Evolutionary conservation across 2,888 invertebrate species (phyloP), one percentile per base, ranked within the genome.

Genomic region (Harpalus rufipes): DNA sequence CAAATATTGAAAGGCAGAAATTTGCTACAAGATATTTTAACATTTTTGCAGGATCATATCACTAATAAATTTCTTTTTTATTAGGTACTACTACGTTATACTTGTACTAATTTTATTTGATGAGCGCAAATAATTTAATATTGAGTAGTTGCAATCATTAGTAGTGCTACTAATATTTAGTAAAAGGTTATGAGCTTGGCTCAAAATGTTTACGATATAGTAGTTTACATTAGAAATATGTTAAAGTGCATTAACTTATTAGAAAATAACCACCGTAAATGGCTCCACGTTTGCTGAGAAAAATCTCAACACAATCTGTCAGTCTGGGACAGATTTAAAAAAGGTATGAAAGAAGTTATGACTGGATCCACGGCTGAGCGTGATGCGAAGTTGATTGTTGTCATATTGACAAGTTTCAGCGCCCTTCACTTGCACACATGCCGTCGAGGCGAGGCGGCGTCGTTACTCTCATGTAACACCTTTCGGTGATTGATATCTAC

Each of bases 381-480:
- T 58, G 72, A 65, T 72, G 74, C 72, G 82, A 63, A 68, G 72
- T 74, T 58, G 82, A 82, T 74, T 74, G 82, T 82, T 82, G 74
- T 82, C 82, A 82, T 82, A 82, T 82, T 74, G 82, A 82, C 82
- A 82, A 61, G 72, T 82, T 68, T 81, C 51, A 81, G 81, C 44
- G 51, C 68, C 81, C 68, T 82, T 82, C 82, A 82, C 82, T 41
- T 74, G 61, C 82, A 82, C 72, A 56, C 44, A 82, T 74, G 59
- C 58, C 59, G 82, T 56, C 44, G 72, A 1, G 16, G 41, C 72
- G 44, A 32, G 18, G 18, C 72, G 10, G 10, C 72, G 72, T 74
- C 44, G 44, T 74, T 41, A 25, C 58, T 78, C 78, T 25, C 58
- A 78, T 74, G 58, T 78, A 78, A 78, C 78, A 78, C 58, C 78